phyloP scores from a whole-genome alignment of 2,113 vertebrate genomes.

The Hymenochirus boettgeri region DNA sequence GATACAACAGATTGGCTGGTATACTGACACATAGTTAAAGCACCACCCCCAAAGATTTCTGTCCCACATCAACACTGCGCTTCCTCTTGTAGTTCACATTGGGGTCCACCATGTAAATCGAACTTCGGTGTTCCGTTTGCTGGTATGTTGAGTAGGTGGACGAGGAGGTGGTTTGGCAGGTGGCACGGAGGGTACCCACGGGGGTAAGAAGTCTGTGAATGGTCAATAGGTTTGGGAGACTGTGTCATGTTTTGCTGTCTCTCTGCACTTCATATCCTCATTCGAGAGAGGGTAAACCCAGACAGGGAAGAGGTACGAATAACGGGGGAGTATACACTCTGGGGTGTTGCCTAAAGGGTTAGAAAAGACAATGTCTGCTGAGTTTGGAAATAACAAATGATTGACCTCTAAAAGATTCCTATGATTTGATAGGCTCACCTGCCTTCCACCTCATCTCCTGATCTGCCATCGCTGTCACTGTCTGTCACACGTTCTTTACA shows the following conservation, averaged over 20 bases:
- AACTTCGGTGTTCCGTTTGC: conserved; percentile 43
- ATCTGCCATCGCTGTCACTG: conserved; percentile 81
- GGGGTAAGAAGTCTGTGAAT: conserved; percentile 13
- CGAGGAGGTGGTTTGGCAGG: conserved; percentile 29
- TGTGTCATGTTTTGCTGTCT: conserved; percentile 3
- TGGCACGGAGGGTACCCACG: conserved; percentile 44
- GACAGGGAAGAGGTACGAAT: conserved; percentile 66
- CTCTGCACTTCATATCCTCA: conserved; percentile 30
- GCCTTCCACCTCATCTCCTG: conserved; percentile 73
- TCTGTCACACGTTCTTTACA: conserved; percentile 88
- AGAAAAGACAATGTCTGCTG: too few species aligned
- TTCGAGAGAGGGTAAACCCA: conserved; percentile 45
- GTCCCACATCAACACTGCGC: conserved; percentile 47
- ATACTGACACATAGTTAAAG: background rate
- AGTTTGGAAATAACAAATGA: too few species aligned
- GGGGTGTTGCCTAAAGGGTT: conserved; percentile 25
- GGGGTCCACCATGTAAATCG: conserved; percentile 52
- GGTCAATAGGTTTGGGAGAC: conserved; percentile 17
- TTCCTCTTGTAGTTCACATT: conserved; percentile 50
- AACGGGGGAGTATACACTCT: conserved; percentile 68
- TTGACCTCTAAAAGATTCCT: too few species aligned
- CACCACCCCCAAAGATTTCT: conserved; percentile 30
- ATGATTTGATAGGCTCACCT: conserved; percentile 57
- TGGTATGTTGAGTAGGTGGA: conserved; percentile 40
- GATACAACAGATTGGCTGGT: conserved; percentile 52